Base-by-base conservation (phyloP, 1,140 invertebrate species). In the Danaus plexippus region DNA sequence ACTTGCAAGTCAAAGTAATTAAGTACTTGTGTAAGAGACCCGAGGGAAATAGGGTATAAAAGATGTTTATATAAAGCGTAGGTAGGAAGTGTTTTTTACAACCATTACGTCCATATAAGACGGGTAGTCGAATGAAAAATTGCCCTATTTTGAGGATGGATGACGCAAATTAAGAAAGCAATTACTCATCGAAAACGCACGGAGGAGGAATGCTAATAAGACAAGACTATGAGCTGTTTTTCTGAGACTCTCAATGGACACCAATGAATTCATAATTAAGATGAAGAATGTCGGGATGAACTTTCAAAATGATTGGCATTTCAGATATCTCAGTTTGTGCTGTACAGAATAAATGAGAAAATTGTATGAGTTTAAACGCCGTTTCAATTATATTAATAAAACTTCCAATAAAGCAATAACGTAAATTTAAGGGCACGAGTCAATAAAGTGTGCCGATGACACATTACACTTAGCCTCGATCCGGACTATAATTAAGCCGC, bases 101-200 rank as follows among this genome's bases (percentile, higher is more conserved):
- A 50, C 49, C 41, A 52, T 61, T 52, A 65, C 66, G 68, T 66
- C 58, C 67, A 72, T 69, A 73, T 67, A 75, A 77, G 69, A 59
- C 59, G 75, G 64, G 70, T 66, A 80, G 61, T 61, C 59, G 67
- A 83, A 83, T 84, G 83, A 86, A 84, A 84, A 84, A 86, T 86
- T 78, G 73, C 75, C 77, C 80, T 77, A 84, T 86, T 86, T 86
- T 81, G 73, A 79, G 80, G 79, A 86, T 86, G 77, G 80, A 86
- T 86, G 83, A 81, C 80, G 78, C 69, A 73, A 86, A 86, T 86
- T 86, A 86, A 86, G 78, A 80, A 77, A 81, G 80, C 80, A 86
- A 86, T 86, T 86, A 86, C 80, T 86, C 83, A 86, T 85, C 80
- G 73, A 73, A 77, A 74, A 75, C 73, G 73, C 64, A 80, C 76